Conservation (phyloP, 2,797 vertebrate genomes). For the Chloroceryle inda region DNA sequence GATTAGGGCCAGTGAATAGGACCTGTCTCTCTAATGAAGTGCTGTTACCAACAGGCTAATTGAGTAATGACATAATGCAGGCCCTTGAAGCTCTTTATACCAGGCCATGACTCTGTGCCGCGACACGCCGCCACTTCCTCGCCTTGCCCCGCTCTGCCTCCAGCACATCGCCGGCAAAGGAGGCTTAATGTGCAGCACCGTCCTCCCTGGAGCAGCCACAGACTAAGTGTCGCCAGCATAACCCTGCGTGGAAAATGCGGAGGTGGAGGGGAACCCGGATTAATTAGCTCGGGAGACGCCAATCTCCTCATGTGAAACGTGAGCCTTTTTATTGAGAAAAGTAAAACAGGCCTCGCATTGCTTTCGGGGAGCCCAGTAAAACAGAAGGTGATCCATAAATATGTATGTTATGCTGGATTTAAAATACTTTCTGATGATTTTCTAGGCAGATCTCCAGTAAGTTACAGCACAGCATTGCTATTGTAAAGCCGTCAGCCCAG, state of each 20-base stretch:
- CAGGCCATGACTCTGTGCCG: constrained; percentile 10
- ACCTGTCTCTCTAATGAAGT: constrained; percentile 76
- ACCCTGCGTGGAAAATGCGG: constrained; percentile 86
- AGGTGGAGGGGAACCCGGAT: constrained; percentile 81
- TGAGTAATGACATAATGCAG: constrained; percentile 78
- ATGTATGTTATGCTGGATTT: constrained; percentile 67
- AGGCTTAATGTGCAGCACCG: constrained; percentile 66
- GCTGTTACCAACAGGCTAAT: constrained; percentile 78
- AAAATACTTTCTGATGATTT: constrained; percentile 75
- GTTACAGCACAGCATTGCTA: constrained; percentile 53
- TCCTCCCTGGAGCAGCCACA: constrained; percentile 76
- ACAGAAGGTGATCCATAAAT: constrained; percentile 76
- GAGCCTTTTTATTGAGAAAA: constrained; percentile 75
- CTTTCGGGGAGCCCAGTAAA: constrained; percentile 76
- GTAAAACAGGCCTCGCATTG: constrained; percentile 74
- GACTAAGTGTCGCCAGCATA: constrained; percentile 84
- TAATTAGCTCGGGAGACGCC: constrained; percentile 78
- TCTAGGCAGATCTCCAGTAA: constrained; percentile 75
- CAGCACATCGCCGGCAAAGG: constrained; percentile 58
- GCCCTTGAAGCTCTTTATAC: constrained; percentile 62
- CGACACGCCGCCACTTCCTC: constrained; percentile 23
- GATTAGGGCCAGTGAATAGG: constrained; percentile 72
- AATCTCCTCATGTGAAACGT: constrained; percentile 78
- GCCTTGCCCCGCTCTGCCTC: constrained; percentile 49
- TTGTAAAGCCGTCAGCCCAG: not conserved